Evolutionary conservation across 2,888 invertebrate species (phyloP), one percentile per base, ranked within the genome.

Genomic region (Ctena decussata): DNA sequence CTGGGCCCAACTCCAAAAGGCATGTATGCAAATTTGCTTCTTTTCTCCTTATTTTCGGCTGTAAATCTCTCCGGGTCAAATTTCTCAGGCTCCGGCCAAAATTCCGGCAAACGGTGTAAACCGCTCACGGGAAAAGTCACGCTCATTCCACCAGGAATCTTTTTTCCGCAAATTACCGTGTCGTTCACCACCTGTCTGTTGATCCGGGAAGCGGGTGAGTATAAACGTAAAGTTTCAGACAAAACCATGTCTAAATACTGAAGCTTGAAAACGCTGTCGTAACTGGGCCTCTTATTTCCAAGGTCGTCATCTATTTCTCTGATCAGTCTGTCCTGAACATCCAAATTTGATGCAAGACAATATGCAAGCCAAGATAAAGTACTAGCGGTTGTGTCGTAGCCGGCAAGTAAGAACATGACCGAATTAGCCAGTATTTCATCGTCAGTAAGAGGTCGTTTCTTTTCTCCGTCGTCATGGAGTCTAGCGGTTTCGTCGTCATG

Each of bases 221-320:
- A 91, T 21, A 91, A 44, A 5, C 92, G 85, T 32, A 92, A 80
- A 0, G 88, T 85, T 71, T 92, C 92, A 3, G 85, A 86, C 0
- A 92, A 53, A 53, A 89, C 84, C 82, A 88, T 89, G 18, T 92
- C 91, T 73, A 92, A 71, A 73, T 84, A 88, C 15, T 77, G 76
- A 37, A 92, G 73, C 71, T 82, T 77, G 32, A 82, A 70, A n/a
- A 92, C 85, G 30, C 83, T 84, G 46, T 90, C 90, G 41, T 92
- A 90, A 0, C 77, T 77, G 12, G 90, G 89, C 6, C 77, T 78
- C 11, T 82, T n/a, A 12, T 53, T 27, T 0, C 88, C 84, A n/a
- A 88, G 72, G 8, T 82, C 78, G 3, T 79, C 65, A 12, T 81
- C 57, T n/a, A 88, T 88, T 77, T 85, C 88, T 30, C 30, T 15